These are phyloP conservation scores for Jaculus jaculus DNA, from an alignment of 2,113 vertebrate species.

Conservation along the genomic window DNA sequence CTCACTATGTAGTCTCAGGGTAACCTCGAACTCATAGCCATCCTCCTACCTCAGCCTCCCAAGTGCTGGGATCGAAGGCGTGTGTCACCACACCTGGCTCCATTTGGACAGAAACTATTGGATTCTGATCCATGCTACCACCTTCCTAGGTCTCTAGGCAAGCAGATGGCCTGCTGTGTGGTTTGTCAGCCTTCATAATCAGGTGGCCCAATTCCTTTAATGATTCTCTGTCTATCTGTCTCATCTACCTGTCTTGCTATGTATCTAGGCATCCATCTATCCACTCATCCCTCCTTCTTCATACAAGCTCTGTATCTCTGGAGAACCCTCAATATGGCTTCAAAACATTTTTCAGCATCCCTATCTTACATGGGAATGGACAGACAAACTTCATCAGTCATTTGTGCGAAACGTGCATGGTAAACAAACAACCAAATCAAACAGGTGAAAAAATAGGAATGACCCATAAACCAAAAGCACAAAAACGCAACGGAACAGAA, in stretches of 20 bases:
- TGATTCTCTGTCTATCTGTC: neutral
- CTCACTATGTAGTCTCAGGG: no score
- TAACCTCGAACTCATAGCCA: no score
- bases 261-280: no score
- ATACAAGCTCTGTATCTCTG: neutral
- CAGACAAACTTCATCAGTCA: neutral
- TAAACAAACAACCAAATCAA: neutral
- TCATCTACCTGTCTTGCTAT: neutral
- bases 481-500: neutral
- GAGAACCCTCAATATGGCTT: neutral
- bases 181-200: neutral
- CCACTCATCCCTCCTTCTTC: neutral
- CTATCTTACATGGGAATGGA: neutral
- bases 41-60: no score
- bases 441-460: neutral
- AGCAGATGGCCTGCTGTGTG: neutral
- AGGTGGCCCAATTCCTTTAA: neutral
- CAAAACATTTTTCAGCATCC: neutral
- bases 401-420: neutral
- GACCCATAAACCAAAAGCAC: neutral
- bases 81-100: no score
- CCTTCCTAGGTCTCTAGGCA: neutral
- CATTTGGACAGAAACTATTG: neutral
- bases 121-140: neutral
- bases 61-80: no score